Evolutionary conservation across 2,888 invertebrate genomes (phyloP), one percentile per base, ranked within the genome.

Genomic region (Pristionchus fissidentatus): DNA sequence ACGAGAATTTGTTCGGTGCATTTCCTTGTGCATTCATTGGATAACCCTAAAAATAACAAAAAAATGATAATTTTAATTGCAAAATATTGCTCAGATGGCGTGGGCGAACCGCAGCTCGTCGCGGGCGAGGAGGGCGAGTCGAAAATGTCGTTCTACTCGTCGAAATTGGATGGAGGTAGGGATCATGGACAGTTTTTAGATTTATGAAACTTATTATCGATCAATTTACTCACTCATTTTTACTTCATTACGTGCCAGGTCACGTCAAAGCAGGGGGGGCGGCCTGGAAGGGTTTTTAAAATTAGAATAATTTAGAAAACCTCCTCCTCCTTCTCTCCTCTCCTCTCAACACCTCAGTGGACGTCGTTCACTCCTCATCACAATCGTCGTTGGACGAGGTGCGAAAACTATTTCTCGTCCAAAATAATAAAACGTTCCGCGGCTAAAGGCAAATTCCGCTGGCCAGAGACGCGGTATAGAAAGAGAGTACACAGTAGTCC

Each of bases 41-140:
- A n/a, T n/a, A n/a, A n/a, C n/a, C n/a, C n/a, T n/a, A n/a, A n/a
- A 35, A 66, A 32, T 8, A 22, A 38, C 5, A 35, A 38, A 66
- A 38, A 43, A 15, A 15, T 5, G 46, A 41, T 43, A 73, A 10
- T n/a, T 15, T 38, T 15, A 35, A 73, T 35, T 73, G 41, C 43
- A 43, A 43, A 73, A 26, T 26, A 73, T 32, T 73, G 15, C 19
- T n/a, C 22, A 73, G 43, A 66, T 29, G 32, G 66, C 2, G 66
- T 29, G 66, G 38, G 49, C 10, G 49, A 49, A 49, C 13, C 13
- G 10, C 13, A 78, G 29, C 52, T 78, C 32, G 29, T 90, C 52
- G 90, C 89, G 62, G 90, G 90, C 41, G 89, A 90, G 75, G 87
- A 85, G 46, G 89, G 89, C 52, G 87, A 87, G 52, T 84, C 84